Conservation (phyloP, 2,888 invertebrate genomes). For the Agrotis puta region DNA sequence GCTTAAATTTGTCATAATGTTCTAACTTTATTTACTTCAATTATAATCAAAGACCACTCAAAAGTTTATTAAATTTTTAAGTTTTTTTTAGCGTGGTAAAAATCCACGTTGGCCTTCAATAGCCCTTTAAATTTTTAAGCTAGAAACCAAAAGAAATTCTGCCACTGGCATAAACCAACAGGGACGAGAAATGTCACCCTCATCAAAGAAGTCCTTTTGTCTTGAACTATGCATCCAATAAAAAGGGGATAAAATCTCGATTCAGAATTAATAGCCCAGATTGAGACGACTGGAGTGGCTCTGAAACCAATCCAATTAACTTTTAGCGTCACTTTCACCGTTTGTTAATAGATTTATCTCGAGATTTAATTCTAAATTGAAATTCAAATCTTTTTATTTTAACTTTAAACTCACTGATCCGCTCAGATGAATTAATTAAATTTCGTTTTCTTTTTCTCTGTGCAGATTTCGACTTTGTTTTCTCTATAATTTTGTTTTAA, state of each 20-base stretch:
- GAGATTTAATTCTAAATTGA: conserved; percentile 63
- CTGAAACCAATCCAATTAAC: conserved; percentile 67
- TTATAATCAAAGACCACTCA: background rate
- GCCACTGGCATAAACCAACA: background rate
- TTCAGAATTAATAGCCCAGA: conserved; percentile 62
- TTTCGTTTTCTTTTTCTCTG: conserved; percentile 19
- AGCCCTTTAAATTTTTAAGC: background rate
- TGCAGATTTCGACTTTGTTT: conserved; percentile 1
- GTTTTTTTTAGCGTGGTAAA: too few species aligned
- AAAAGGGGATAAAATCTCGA: conserved; percentile 62
- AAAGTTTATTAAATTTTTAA: background rate
- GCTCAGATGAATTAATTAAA: conserved; percentile 40
- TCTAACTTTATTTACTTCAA: conserved; percentile 4
- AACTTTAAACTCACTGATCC: conserved; percentile 35
- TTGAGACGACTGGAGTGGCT: conserved; percentile 51
- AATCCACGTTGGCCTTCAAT: too few species aligned
- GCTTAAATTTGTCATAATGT: background rate
- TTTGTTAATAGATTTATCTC: conserved; percentile 62
- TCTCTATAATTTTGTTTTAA: conserved; percentile 5
- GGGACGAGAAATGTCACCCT: conserved; percentile 31
- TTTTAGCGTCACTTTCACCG: conserved; percentile 60
- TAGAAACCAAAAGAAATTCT: background rate
- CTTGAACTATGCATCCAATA: conserved; percentile 58
- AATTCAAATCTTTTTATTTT: conserved; percentile 55
- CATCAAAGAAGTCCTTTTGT: conserved; percentile 35